Evolutionary conservation across 2,797 vertebrate species (phyloP).

Genomic region (Crenuchus spilurus): DNA sequence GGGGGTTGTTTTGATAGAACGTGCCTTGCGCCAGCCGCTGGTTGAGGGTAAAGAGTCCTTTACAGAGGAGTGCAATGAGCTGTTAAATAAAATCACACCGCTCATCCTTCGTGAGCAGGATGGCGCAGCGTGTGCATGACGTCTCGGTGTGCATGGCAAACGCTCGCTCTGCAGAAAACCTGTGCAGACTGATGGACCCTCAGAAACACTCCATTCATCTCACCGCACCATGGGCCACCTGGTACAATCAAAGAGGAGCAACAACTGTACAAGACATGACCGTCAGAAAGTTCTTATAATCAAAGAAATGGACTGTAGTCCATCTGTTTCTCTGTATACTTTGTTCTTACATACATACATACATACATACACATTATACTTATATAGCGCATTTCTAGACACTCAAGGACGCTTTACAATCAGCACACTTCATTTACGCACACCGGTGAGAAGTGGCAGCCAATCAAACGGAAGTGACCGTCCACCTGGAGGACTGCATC

Average conservation of each 20-base stretch:
- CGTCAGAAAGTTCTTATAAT: too few species aligned
- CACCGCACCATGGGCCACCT: slow-evolving; percentile 49
- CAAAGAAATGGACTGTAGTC: too few species aligned
- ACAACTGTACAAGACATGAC: slow-evolving; percentile 3
- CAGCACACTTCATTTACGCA: too few species aligned
- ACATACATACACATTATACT: too few species aligned
- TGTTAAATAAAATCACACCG: slow-evolving; percentile 58
- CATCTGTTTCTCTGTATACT: too few species aligned
- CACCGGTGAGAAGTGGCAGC: too few species aligned
- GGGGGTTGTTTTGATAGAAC: slow-evolving; percentile 23
- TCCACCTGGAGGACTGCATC: too few species aligned
- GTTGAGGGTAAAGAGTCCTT: slow-evolving; percentile 49
- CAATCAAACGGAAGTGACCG: too few species aligned
- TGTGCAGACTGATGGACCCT: slow-evolving; percentile 56
- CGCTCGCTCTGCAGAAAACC: slow-evolving; percentile 19
- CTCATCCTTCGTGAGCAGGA: slow-evolving; percentile 54
- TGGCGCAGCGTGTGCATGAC: background rate
- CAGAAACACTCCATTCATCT: slow-evolving; percentile 61
- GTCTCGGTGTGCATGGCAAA: slow-evolving; percentile 26
- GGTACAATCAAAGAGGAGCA: slow-evolving; percentile 13
- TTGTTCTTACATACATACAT: too few species aligned
- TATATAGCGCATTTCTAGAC: too few species aligned
- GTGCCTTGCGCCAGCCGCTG: slow-evolving; percentile 32
- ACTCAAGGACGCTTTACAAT: too few species aligned
- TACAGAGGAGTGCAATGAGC: slow-evolving; percentile 63